Evolutionary conservation across 1,140 invertebrate genomes (phyloP), one percentile per base, ranked within the genome.

Genomic region (Asobara japonica): DNA sequence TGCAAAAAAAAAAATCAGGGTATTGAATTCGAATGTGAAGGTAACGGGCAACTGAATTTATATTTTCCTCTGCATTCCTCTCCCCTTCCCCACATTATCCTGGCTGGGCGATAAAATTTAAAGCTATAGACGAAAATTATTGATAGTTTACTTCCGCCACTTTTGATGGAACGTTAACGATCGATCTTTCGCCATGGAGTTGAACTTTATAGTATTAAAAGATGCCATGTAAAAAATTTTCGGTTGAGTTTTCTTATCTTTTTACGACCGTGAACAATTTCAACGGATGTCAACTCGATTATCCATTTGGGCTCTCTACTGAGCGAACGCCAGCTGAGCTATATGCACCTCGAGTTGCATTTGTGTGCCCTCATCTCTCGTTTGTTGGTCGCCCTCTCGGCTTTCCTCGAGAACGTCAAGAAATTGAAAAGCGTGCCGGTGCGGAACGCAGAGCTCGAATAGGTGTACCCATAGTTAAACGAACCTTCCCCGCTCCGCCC

Each of bases 351-450:
- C 41, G 11, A 45, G 33, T 18, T 36, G 56, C 41, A 25, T 36
- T 29, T 68, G 56, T 51, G 48, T 51, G 69, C 29, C 48, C 41
- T 56, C 36, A 67, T 65, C 41, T 41, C 20, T 31, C 65, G 22
- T 65, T 41, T 69, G 8, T 48, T 65, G 61, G 61, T 73, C n/a
- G 66, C 29, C 38, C 61, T 74, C 27, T 36, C 41, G 48, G 48
- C 38, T 60, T 69, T 51, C 56, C 67, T 65, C 61, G 62, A 66
- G 65, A 25, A 68, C 38, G 48, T 56, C 30, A 56, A 71, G 72
- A 72, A 79, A 80, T 79, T 77, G 72, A 78, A 80, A 82, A 80
- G 78, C 76, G 75, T 76, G 77, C 76, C 74, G 76, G 75, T 79
- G 60, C 76, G 75, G 74, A 75, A 77, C 64, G 72, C 61, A 77